Evolutionary conservation across 2,797 vertebrate genomes (phyloP).

Genomic region (Enoplosus armatus): DNA sequence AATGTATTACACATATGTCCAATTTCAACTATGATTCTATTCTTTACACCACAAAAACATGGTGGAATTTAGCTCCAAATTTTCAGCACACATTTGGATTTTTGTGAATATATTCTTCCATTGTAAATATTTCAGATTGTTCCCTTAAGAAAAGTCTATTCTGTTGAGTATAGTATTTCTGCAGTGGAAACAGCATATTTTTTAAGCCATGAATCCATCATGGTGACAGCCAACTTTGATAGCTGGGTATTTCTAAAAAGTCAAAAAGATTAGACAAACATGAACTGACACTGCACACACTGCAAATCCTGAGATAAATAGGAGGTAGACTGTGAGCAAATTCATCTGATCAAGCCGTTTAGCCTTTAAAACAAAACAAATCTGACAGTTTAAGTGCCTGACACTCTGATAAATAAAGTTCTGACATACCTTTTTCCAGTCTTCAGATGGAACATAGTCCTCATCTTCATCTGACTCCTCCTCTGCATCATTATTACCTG

Average conservation of each 20-base stretch:
- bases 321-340: background rate
- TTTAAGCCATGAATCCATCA: background rate
- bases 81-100: background rate
- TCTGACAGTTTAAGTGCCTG: background rate
- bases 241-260: background rate
- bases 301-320: background rate
- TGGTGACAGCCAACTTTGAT: background rate
- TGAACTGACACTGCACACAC: background rate
- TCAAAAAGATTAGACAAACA: background rate
- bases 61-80: background rate
- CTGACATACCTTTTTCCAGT: slow-evolving; percentile 96
- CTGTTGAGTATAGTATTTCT: background rate
- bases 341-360: background rate
- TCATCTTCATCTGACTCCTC: slow-evolving; percentile 99
- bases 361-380: background rate
- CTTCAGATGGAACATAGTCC: slow-evolving; percentile 98
- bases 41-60: background rate
- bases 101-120: background rate
- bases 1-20: background rate
- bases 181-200: background rate
- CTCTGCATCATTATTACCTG: slow-evolving; percentile 93
- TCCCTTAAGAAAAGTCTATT: background rate
- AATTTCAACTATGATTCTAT: background rate
- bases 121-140: background rate
- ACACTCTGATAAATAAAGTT: background rate